Conservation (phyloP, 2,888 invertebrate genomes). For the Teleogryllus oceanicus region DNA sequence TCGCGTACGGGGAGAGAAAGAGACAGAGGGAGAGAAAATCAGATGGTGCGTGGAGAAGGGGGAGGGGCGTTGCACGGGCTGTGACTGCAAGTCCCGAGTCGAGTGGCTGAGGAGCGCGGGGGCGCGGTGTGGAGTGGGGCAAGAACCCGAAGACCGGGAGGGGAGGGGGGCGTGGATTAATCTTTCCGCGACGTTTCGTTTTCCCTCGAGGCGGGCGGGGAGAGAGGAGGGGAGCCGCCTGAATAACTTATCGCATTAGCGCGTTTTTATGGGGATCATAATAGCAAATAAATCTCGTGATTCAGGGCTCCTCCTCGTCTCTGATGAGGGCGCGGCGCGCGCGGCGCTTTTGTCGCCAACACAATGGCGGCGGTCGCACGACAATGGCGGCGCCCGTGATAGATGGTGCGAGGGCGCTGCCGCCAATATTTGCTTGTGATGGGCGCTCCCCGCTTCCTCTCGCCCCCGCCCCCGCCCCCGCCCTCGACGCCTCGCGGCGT, state of each 20-base stretch:
- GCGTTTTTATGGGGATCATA: background rate
- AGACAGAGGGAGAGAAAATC: too few relatives aligned
- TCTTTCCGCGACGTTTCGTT: too few relatives aligned
- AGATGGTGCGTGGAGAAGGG: too few relatives aligned
- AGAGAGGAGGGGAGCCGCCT: too few relatives aligned
- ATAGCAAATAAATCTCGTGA: conserved; percentile 9
- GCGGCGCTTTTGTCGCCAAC: background rate
- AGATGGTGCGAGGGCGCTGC: background rate
- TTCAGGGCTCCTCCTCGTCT: background rate
- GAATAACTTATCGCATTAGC: background rate
- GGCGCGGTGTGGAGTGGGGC: too few relatives aligned
- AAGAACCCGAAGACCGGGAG: too few relatives aligned
- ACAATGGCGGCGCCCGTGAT: background rate
- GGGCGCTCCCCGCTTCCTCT: background rate
- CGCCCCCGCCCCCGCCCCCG: background rate
- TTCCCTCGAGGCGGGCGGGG: too few relatives aligned
- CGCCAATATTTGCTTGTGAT: conserved; percentile 18
- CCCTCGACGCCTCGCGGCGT: background rate
- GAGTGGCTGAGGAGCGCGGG: too few relatives aligned
- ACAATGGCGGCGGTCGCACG: background rate
- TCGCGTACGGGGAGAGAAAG: too few relatives aligned
- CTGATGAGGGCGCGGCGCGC: background rate
- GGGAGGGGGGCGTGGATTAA: too few relatives aligned
- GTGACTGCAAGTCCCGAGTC: too few relatives aligned
- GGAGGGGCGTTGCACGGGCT: too few relatives aligned